These are phyloP conservation scores for Romanomermis culicivorax DNA, from an alignment of 2,888 invertebrate species.

Conservation along the genomic window DNA sequence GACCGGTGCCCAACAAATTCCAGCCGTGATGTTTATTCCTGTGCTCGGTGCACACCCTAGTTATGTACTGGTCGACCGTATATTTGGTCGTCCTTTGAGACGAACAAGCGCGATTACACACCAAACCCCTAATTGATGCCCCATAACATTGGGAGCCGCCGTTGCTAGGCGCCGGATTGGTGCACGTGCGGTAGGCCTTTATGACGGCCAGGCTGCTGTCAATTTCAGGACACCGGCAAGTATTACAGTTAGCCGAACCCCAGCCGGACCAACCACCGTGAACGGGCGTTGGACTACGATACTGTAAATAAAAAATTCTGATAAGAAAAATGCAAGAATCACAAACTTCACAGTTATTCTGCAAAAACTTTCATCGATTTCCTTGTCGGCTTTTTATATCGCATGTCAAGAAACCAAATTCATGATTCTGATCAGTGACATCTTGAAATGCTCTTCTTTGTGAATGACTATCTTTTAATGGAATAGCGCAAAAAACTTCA, in stretches of 20 bases:
- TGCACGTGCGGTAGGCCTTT: conserved; percentile 17
- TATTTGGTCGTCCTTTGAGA: background rate
- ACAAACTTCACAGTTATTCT: too few species aligned
- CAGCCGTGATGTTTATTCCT: conserved; percentile 21
- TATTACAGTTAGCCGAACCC: conserved; percentile 18
- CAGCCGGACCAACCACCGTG: conserved; percentile 26
- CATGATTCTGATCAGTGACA: too few species aligned
- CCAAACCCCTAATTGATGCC: conserved; percentile 17
- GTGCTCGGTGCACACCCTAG: conserved; percentile 22
- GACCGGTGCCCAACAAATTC: conserved; percentile 25
- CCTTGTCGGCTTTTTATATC: background rate
- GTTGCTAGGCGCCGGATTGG: conserved; percentile 23
- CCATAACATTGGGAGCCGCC: conserved; percentile 25
- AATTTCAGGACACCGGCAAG: conserved; percentile 21
- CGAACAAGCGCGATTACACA: conserved; percentile 16
- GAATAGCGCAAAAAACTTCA: too few species aligned
- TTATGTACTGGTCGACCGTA: conserved; percentile 17
- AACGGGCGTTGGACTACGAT: conserved; percentile 13
- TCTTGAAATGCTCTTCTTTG: too few species aligned
- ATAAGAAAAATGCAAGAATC: background rate
- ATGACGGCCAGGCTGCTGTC: conserved; percentile 17
- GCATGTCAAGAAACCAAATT: too few species aligned
- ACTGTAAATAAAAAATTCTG: background rate
- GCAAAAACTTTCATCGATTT: too few species aligned
- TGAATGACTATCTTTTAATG: too few species aligned